phyloP scores from a whole-genome alignment of 2,113 vertebrate species.

The Toxotes jaculatrix region DNA sequence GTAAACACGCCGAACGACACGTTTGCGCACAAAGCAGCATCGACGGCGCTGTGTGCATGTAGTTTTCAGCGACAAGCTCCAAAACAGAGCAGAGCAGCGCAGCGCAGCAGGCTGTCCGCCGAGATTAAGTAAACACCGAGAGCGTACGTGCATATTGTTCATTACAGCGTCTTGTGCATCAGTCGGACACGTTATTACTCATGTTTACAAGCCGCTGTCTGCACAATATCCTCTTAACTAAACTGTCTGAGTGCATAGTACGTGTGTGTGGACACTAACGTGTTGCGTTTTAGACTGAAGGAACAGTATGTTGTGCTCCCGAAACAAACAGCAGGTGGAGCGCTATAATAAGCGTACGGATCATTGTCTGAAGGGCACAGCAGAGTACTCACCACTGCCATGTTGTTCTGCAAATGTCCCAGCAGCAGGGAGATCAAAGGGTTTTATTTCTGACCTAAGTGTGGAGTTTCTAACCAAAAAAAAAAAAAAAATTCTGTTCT shows the following conservation, averaged over 20 bases:
- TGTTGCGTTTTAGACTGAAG: slow-evolving; percentile 45
- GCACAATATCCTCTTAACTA: not conserved
- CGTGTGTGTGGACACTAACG: slow-evolving; percentile 27
- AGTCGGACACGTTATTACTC: not conserved
- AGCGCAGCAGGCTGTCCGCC: slow-evolving; percentile 56
- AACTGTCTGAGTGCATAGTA: not conserved
- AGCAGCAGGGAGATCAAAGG: not conserved
- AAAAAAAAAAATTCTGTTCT: not conserved
- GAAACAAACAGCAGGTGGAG: slow-evolving; percentile 73
- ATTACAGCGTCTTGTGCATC: slow-evolving; percentile 16
- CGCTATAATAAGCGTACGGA: slow-evolving; percentile 43
- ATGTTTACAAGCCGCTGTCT: not conserved
- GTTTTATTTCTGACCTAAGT: not conserved
- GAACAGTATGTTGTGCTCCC: not conserved
- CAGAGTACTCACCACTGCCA: slow-evolving; percentile 31
- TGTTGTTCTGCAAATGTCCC: slow-evolving; percentile 20
- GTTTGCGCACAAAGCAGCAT: slow-evolving; percentile 42
- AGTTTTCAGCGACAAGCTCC: slow-evolving; percentile 34
- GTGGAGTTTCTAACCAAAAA: not conserved
- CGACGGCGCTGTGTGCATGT: slow-evolving; percentile 45
- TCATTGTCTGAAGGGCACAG: slow-evolving; percentile 51
- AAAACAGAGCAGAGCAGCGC: slow-evolving; percentile 27
- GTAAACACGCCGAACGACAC: slow-evolving; percentile 66
- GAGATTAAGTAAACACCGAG: slow-evolving; percentile 67
- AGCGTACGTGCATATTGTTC: slow-evolving; percentile 74